Evolutionary conservation across 2,888 invertebrate genomes (phyloP), one percentile per base, ranked within the genome.

Genomic region (Tromatobia lineatoria): DNA sequence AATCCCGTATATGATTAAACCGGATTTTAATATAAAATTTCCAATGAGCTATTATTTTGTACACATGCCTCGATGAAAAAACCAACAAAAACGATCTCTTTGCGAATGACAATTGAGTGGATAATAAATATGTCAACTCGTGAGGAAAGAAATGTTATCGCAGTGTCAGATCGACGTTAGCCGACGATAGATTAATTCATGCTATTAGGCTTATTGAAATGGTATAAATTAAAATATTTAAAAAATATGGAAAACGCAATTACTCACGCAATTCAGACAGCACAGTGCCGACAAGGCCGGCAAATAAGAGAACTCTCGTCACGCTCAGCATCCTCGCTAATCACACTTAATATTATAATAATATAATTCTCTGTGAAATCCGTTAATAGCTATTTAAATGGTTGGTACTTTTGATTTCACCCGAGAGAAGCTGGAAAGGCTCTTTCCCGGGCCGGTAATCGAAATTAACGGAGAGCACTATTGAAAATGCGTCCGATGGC

Each of bases 401-500:
- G 7, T 4, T 57, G 7, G 10, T 47, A 66, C 57, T 54, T 34
- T 42, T 71, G 61, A 47, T 50, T 47, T 74, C 23, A 71, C 23
- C 50, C 66, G 54, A 45, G 11, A 45, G 11, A 61, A 25, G 15
- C 34, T 59, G 64, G 8, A 50, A 73, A 61, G 2, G 23, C 54
- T 80, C 47, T 15, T 25, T 50, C 66, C 13, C 64, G 42, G 75
- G 67, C 42, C 71, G 52, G 73, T 52, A 83, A 87, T 90, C 59
- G 86, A 84, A 89, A 91, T 91, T 91, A 88, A 81, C 88, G 86
- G 64, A 88, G 87, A 88, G 89, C 88, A 86, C 86, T 90, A 90
- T 92, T 88, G 92, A 91, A 93, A 93, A 91, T 91, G 90, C 89
- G 89, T 89, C 79, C 89, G 90, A 91, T 90, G 89, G 89, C 86